Evolutionary conservation across 2,113 vertebrate species (phyloP).

Genomic region (Dasyornis broadbenti): DNA sequence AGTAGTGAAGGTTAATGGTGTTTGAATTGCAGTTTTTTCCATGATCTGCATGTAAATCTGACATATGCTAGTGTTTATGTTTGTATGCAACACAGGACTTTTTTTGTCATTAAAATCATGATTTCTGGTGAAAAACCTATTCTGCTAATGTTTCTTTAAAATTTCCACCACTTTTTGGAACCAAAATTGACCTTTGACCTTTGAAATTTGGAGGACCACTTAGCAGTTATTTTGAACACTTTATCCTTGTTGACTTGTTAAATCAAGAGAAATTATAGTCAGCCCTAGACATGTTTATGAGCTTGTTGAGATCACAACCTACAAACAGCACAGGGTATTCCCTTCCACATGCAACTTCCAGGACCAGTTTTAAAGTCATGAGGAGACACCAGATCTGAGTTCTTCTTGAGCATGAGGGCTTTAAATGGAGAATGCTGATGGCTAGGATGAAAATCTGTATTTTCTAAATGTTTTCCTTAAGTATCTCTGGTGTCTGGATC

Average conservation of each 20-base stretch:
- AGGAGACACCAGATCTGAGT: neutral
- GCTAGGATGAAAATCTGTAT: neutral
- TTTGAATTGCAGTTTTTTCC: neutral
- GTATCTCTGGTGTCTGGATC: neutral
- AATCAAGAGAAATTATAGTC: neutral
- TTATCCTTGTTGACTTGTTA: neutral
- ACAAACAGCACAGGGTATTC: neutral
- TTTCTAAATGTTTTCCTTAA: neutral
- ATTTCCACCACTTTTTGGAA: neutral
- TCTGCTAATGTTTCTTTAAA: neutral
- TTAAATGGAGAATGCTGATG: neutral
- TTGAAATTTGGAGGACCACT: neutral
- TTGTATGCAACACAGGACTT: neutral
- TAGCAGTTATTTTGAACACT: neutral
- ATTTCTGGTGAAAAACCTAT: neutral
- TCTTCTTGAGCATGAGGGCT: neutral
- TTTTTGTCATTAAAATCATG: neutral
- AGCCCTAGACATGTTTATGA: neutral
- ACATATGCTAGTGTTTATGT: neutral
- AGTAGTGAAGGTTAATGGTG: neutral
- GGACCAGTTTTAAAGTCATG: neutral
- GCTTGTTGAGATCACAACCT: neutral
- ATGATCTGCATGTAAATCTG: neutral
- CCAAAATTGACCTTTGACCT: neutral
- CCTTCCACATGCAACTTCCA: neutral